Percentiles rank a stretch among this genome's conserved stretches.
phyloP scores from a whole-genome alignment of 2,888 invertebrate species.

The Hirtodrosophila duncani region DNA sequence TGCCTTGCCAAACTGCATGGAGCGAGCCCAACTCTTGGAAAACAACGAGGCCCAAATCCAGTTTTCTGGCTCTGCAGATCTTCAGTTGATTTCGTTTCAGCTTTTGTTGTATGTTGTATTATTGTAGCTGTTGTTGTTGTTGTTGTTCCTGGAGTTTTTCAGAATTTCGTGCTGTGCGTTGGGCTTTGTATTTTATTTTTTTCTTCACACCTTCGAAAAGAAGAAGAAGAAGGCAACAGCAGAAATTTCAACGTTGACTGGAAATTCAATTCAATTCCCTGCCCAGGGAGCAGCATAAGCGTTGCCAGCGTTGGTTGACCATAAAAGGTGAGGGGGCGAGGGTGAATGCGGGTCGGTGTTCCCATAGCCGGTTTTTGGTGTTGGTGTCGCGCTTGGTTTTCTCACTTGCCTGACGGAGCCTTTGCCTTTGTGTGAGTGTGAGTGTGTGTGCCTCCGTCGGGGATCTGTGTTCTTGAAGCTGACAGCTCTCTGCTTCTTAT shows the following conservation, averaged over 20 bases:
- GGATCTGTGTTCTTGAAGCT: slow-evolving; percentile 38
- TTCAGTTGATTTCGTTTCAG: too few species aligned
- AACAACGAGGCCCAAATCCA: too few species aligned
- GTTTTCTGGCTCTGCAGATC: too few species aligned
- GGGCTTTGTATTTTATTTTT: slow-evolving; percentile 67
- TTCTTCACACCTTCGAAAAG: slow-evolving; percentile 68
- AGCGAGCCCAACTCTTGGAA: too few species aligned
- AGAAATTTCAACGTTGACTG: slow-evolving; percentile 71
- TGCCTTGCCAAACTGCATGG: too few species aligned
- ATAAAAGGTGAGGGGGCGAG: background rate
- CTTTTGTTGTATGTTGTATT: slow-evolving; percentile 31
- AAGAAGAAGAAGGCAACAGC: slow-evolving; percentile 52
- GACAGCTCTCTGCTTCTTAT: slow-evolving; percentile 42
- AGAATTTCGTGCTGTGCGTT: too few species aligned
- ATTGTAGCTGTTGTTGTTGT: slow-evolving; percentile 14
- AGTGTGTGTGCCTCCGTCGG: slow-evolving; percentile 27
- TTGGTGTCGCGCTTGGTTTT: slow-evolving; percentile 72
- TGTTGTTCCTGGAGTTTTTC: too few species aligned
- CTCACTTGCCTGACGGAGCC: slow-evolving; percentile 53
- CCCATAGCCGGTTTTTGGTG: slow-evolving; percentile 67
- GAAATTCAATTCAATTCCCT: slow-evolving; percentile 73
- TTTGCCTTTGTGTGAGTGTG: slow-evolving; percentile 19
- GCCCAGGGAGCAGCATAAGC: slow-evolving; percentile 25
- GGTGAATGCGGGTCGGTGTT: slow-evolving; percentile 4
- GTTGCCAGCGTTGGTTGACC: background rate